Evolutionary conservation across 2,888 invertebrate genomes (phyloP), one percentile per base, ranked within the genome.

Genomic region (Dynastes tityus): DNA sequence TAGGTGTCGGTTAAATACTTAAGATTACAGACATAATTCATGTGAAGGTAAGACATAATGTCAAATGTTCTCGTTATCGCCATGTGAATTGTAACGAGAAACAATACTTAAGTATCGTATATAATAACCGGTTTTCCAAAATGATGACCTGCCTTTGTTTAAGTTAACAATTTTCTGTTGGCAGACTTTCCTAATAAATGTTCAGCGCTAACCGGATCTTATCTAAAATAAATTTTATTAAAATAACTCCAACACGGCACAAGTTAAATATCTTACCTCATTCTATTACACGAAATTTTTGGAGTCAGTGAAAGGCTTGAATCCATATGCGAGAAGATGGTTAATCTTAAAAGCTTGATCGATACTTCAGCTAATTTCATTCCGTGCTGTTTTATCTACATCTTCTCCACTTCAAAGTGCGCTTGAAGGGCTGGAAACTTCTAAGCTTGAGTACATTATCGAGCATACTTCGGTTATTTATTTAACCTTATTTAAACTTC

Each of bases 301-400:
- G 13, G 51, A 27, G 68, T 49, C 29, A 68, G 27, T 13, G 29
- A 29, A 22, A 22, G 27, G 11, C 27, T 8, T 5, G 68, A 51
- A 51, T 51, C 40, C 51, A 51, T 29, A 68, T 51, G 51, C 68
- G 68, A 29, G 27, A 49, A 68, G 51, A 68, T 51, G 68, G 68
- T 51, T 68, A 68, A 68, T 68, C 51, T 68, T 51, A 51, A 68
- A 51, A 68, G 68, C 16, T 49, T 68, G 68, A 68, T 68, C 68
- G 68, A 68, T 68, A 68, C 68, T 68, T 68, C 68, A 68, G 51
- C 68, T 68, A 68, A 68, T 68, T 68, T 68, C 68, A 27, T 68
- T 68, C 45, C 68, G 27, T 29, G 27, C 13, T 51, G 68, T 27
- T 68, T 68, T 68, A 68, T 68, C 68, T 68, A 68, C 68, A 68